A percentile compares a stretch with the other conserved stretches of the same genome.
Conservation (phyloP, 2,888 invertebrate genomes). For the Diploptera punctata region DNA sequence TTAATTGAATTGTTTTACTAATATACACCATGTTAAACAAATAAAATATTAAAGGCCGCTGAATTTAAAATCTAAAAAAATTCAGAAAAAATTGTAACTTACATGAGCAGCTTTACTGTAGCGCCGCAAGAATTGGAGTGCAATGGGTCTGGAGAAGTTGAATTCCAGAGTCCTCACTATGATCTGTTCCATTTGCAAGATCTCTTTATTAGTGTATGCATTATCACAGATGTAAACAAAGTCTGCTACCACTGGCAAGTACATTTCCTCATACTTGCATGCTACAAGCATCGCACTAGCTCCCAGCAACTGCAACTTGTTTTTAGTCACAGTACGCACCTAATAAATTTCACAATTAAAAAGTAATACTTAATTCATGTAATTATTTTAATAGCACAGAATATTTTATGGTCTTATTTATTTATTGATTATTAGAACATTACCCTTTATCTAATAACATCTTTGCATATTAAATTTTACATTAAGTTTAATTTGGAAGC, state of each 20-base stretch:
- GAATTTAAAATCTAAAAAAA: background rate
- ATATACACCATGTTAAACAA: no score
- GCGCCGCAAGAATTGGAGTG: conserved; percentile 88
- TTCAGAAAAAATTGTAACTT: conserved; percentile 9
- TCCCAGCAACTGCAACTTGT: conserved; percentile 85
- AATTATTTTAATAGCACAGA: no score
- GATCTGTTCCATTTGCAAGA: conserved; percentile 81
- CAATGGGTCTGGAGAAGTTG: conserved; percentile 83
- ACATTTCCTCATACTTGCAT: conserved; percentile 95
- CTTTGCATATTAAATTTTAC: no score
- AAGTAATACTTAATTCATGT: no score
- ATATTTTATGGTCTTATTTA: no score
- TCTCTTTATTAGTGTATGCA: conserved; percentile 78
- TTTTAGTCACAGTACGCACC: conserved; percentile 66
- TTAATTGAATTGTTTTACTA: no score
- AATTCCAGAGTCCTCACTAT: conserved; percentile 80
- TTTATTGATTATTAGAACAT: no score
- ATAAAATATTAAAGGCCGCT: background rate
- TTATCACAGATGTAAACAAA: conserved; percentile 92
- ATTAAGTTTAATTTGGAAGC: no score
- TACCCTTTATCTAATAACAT: no score
- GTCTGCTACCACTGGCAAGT: conserved; percentile 84
- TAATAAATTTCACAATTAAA: conserved; percentile 34
- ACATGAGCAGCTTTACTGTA: conserved; percentile 60
- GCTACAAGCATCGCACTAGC: conserved; percentile 90